These are phyloP conservation scores for Valencia hispanica DNA, from an alignment of 2,797 vertebrate genomes.

Conservation along the genomic window DNA sequence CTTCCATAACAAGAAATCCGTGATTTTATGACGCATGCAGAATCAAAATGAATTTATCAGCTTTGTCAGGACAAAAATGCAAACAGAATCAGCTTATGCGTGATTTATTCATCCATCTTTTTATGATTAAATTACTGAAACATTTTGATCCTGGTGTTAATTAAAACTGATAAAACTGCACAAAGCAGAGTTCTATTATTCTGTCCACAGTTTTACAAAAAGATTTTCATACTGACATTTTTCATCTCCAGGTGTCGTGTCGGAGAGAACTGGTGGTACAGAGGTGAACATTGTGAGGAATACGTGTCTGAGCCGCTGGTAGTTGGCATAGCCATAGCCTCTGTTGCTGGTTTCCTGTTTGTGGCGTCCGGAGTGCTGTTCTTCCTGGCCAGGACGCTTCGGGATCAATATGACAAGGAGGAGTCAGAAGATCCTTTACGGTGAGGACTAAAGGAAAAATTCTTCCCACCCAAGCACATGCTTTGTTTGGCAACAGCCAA, in stretches of 20 bases:
- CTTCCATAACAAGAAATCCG: constrained; percentile 26
- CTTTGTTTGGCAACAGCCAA: not conserved
- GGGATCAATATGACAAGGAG: constrained; percentile 88
- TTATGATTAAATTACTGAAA: not conserved
- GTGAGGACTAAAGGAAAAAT: constrained; percentile 63
- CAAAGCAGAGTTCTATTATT: not conserved
- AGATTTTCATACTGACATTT: not conserved
- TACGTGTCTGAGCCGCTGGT: constrained; percentile 94
- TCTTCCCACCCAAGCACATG: not conserved
- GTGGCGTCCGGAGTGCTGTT: constrained; percentile 88
- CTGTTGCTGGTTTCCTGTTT: constrained; percentile 90
- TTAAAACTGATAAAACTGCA: not conserved
- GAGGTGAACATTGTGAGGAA: constrained; percentile 96
- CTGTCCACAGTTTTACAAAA: not conserved
- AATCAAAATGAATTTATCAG: not conserved
- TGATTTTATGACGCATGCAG: constrained; percentile 18
- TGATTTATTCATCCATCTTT: not conserved
- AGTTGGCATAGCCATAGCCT: constrained; percentile 90
- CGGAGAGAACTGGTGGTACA: constrained; percentile 98
- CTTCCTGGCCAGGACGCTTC: constrained; percentile 88
- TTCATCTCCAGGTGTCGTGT: constrained; percentile 88
- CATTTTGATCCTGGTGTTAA: constrained; percentile 11
- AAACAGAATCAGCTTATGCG: not conserved
- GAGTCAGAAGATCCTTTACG: constrained; percentile 85
- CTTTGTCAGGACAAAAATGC: constrained; percentile 13